phyloP scores from a whole-genome alignment of 2,797 vertebrate species.

The Yasuhikotakia modesta region DNA sequence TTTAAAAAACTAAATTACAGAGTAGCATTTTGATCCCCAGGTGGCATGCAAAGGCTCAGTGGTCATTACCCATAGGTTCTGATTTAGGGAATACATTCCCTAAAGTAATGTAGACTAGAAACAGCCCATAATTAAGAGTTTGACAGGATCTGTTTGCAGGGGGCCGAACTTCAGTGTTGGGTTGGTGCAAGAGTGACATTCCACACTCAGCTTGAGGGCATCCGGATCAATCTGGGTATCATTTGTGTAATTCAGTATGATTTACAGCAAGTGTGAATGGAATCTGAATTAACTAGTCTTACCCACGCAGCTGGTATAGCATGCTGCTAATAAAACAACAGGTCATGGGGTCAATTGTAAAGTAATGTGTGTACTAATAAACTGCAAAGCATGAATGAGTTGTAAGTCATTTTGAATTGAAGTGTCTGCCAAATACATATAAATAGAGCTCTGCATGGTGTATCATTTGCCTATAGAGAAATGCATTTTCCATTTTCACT shows the following conservation, averaged over 20 bases:
- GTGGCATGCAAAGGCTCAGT: constrained; percentile 10
- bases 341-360: too few relatives aligned
- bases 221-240: background rate
- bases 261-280: background rate
- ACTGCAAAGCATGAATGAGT: background rate
- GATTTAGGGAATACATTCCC: constrained; percentile 14
- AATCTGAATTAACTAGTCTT: background rate
- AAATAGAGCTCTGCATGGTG: background rate
- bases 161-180: background rate
- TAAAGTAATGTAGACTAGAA: background rate
- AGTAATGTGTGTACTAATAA: too few relatives aligned
- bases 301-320: too few relatives aligned
- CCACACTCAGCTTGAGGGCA: background rate
- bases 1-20: constrained; percentile 47
- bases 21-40: constrained; percentile 47
- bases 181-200: background rate
- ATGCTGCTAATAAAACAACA: too few relatives aligned
- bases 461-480: too few relatives aligned
- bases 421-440: background rate
- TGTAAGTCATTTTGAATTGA: background rate
- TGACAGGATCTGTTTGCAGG: background rate
- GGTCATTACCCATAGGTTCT: constrained; percentile 27
- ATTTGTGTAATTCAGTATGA: background rate
- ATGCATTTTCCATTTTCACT: too few relatives aligned
- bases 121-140: background rate